A percentile compares a stretch with the other conserved stretches of the same genome.
Conservation (phyloP, 1,140 invertebrate species). For the Bombus picipes region DNA sequence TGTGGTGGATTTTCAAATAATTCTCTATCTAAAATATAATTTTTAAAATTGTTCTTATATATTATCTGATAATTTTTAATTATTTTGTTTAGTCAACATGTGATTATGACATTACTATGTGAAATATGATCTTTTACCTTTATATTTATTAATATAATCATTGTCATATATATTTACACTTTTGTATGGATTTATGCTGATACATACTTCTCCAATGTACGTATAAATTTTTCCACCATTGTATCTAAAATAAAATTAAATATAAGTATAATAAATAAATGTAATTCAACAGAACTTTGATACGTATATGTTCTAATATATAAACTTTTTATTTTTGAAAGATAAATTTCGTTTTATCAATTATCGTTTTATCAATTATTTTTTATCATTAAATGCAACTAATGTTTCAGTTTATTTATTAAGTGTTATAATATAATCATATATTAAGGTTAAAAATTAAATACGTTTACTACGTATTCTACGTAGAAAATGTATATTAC, state of each 20-base stretch:
- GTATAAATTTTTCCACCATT: constrained; percentile 95
- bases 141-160: constrained; percentile 92
- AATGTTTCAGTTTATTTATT: not conserved
- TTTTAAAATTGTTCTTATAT: not conserved
- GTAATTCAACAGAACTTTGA: not conserved
- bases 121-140: constrained; percentile 85
- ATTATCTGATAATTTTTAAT: not conserved
- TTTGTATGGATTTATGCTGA: constrained; percentile 95
- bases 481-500: not conserved
- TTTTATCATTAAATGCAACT: not conserved
- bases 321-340: not conserved
- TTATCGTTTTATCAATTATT: constrained; percentile 28
- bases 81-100: not conserved
- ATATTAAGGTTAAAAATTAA: not conserved
- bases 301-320: not conserved
- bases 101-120: not conserved
- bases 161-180: constrained; percentile 93
- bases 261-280: not conserved
- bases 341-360: too few relatives aligned
- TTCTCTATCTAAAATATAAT: constrained; percentile 87
- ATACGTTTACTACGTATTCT: not conserved
- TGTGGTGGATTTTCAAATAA: constrained; percentile 97
- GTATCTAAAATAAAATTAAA: constrained; percentile 86
- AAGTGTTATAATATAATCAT: not conserved
- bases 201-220: constrained; percentile 96